Conservation (phyloP, 2,113 vertebrate species). For the Gracilinanus agilis region DNA sequence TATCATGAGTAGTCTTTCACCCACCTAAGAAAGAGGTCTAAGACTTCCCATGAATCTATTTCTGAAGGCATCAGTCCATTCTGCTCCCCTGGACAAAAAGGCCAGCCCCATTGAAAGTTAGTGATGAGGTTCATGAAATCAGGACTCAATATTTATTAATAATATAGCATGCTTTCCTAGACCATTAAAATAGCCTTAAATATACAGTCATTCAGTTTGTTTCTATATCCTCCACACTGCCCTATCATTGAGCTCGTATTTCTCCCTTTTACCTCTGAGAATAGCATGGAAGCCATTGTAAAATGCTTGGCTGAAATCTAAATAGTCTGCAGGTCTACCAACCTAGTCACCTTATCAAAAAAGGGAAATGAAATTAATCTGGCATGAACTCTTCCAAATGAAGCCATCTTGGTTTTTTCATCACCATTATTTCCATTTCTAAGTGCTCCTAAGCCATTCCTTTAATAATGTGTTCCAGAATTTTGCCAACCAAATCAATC, state of each 20-base stretch:
- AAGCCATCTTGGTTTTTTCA: background rate
- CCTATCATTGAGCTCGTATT: background rate
- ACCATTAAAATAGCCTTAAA: background rate
- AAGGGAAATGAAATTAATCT: background rate
- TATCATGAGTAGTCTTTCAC: background rate
- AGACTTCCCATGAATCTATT: background rate
- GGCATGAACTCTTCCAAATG: background rate
- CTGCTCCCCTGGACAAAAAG: background rate
- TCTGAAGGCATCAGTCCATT: background rate
- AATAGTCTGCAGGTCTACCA: background rate
- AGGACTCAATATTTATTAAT: background rate
- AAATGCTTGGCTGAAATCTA: background rate
- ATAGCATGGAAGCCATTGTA: background rate
- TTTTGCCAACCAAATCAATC: background rate
- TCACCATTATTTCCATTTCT: background rate
- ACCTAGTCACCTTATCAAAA: background rate
- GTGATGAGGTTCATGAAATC: background rate
- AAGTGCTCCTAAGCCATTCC: background rate
- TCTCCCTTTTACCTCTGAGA: background rate
- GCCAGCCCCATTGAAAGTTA: background rate
- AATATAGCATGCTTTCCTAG: background rate
- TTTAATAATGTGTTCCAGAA: background rate
- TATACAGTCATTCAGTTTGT: background rate
- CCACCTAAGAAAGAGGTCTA: background rate
- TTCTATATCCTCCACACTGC: background rate